Evolutionary conservation across 1,140 invertebrate genomes (phyloP).

Genomic region (Drosophila teissieri): DNA sequence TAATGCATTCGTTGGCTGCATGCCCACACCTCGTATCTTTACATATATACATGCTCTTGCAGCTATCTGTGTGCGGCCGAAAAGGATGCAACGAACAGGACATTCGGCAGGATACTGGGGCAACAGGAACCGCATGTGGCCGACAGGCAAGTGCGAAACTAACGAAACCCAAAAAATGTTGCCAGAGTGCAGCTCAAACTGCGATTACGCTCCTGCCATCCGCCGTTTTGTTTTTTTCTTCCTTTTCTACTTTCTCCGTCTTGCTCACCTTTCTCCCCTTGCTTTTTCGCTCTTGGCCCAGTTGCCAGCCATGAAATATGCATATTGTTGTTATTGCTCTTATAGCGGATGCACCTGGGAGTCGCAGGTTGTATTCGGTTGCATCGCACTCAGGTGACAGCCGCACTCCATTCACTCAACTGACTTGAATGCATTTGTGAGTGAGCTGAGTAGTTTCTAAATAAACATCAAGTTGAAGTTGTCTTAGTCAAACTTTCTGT

Average conservation of each 20-base stretch:
- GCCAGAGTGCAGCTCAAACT: constrained; percentile 45
- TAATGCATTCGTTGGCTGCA: constrained; percentile 59
- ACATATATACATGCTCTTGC: too few species aligned
- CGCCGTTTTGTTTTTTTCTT: constrained; percentile 13
- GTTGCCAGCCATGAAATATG: constrained; percentile 61
- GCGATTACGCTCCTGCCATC: constrained; percentile 40
- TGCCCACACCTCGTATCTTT: constrained; percentile 10
- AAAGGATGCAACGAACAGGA: background rate
- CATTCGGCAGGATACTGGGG: background rate
- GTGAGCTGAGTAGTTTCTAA: background rate
- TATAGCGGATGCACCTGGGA: constrained; percentile 35
- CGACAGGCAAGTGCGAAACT: constrained; percentile 67
- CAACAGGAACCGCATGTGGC: constrained; percentile 40
- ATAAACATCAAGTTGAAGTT: background rate
- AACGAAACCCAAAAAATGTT: constrained; percentile 62
- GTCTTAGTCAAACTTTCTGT: background rate
- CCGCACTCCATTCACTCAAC: background rate
- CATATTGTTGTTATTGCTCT: constrained; percentile 58
- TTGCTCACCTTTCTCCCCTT: background rate
- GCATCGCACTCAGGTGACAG: constrained; percentile 3
- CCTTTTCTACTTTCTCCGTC: background rate
- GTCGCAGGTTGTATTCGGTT: constrained; percentile 25
- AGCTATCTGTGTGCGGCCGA: background rate
- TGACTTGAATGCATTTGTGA: constrained; percentile 4
- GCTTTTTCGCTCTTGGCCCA: constrained; percentile 16